A percentile compares a stretch with the other conserved stretches of the same genome.
phyloP scores from a whole-genome alignment of 64 coral and sea anemone species.

The Montipora sp. region DNA sequence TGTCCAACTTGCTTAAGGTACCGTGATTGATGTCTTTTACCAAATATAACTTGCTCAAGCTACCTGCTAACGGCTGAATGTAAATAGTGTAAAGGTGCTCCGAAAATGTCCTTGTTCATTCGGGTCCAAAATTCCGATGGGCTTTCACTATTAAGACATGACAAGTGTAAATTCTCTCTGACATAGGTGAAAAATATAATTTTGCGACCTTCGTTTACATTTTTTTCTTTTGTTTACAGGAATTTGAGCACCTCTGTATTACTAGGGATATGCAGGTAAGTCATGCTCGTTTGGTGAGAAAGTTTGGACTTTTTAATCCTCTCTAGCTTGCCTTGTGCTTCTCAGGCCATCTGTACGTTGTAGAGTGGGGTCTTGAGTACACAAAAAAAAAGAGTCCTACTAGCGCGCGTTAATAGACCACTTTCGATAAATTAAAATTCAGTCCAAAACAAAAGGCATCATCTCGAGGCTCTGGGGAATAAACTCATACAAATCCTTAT shows the following conservation, averaged over 20 bases:
- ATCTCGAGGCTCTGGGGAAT: too few relatives aligned
- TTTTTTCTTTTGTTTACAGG: conserved; percentile 26
- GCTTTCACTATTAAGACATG: neutral
- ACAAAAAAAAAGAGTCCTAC: neutral
- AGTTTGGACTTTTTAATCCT: neutral
- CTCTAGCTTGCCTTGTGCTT: neutral
- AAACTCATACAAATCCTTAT: too few relatives aligned
- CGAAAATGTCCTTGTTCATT: too few relatives aligned
- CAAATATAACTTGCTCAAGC: too few relatives aligned
- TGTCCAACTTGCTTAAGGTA: conserved; percentile 76
- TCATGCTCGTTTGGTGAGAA: neutral
- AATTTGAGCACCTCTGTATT: conserved; percentile 57
- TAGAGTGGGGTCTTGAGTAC: neutral
- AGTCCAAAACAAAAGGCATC: too few relatives aligned
- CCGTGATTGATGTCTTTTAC: neutral
- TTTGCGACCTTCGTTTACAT: neutral
- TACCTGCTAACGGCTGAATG: too few relatives aligned
- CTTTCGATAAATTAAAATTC: too few relatives aligned
- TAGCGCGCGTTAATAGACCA: too few relatives aligned
- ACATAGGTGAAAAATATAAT: neutral
- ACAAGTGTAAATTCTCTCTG: neutral
- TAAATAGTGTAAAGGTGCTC: too few relatives aligned
- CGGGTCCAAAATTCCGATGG: too few relatives aligned
- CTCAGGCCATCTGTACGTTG: neutral
- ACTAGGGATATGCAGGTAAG: conserved; percentile 74